Evolutionary conservation across 1,140 invertebrate species (phyloP).

Genomic region (Dinoponera quadriceps): DNA sequence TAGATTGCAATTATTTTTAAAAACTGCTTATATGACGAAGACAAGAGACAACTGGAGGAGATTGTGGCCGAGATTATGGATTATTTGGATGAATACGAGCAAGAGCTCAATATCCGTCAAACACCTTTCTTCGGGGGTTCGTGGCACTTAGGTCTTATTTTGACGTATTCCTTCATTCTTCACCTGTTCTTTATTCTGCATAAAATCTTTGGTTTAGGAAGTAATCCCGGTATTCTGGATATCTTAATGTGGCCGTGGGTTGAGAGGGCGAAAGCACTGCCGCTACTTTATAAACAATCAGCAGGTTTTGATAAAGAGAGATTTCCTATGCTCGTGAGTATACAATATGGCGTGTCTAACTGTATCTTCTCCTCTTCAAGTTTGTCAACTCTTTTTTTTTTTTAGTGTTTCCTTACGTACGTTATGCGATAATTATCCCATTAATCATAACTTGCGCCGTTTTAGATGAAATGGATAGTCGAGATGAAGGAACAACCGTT

Average conservation of each 20-base stretch:
- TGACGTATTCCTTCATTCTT: not conserved
- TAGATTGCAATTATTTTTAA: slow-evolving; percentile 74
- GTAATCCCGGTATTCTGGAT: slow-evolving; percentile 75
- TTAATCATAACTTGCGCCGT: not conserved
- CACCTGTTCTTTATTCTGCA: not conserved
- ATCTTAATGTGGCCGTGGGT: slow-evolving; percentile 81
- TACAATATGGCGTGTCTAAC: not conserved
- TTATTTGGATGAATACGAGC: slow-evolving; percentile 75
- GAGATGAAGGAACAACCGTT: slow-evolving; percentile 62
- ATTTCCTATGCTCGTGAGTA: slow-evolving; percentile 64
- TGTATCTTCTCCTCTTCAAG: not conserved
- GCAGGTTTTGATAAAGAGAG: slow-evolving; percentile 57
- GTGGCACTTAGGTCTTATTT: slow-evolving; percentile 5
- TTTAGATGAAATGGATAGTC: slow-evolving; percentile 65
- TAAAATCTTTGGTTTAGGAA: slow-evolving; percentile 37
- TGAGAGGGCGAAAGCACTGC: slow-evolving; percentile 77
- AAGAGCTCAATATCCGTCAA: slow-evolving; percentile 74
- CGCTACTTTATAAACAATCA: slow-evolving; percentile 69
- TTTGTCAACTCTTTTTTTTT: not conserved
- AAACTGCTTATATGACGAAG: slow-evolving; percentile 74
- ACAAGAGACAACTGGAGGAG: slow-evolving; percentile 72
- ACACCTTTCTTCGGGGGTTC: slow-evolving; percentile 78
- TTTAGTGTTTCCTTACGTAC: slow-evolving; percentile 5
- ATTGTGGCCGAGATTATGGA: slow-evolving; percentile 73
- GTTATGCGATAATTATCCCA: slow-evolving; percentile 15